These are phyloP conservation scores for Cichladusa arquata DNA, from an alignment of 2,113 vertebrate genomes.

Conservation along the genomic window DNA sequence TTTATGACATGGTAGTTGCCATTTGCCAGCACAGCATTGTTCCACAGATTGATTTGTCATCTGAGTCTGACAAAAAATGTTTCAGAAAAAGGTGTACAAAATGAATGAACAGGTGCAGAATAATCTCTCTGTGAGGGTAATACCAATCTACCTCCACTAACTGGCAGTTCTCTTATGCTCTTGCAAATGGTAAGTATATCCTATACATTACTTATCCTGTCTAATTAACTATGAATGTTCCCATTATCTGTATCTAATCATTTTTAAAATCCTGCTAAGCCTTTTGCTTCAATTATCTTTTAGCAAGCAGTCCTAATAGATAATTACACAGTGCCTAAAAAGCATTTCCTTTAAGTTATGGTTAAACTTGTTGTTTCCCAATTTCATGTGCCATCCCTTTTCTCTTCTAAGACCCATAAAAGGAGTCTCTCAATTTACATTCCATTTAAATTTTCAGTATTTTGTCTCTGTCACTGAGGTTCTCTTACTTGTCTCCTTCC, in stretches of 20 bases:
- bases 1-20: neutral
- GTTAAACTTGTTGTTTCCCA: neutral
- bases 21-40: neutral
- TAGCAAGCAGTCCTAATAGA: neutral
- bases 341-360: neutral
- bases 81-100: neutral
- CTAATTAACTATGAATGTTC: slow-evolving; percentile 12
- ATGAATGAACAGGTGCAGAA: neutral
- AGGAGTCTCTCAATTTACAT: neutral
- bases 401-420: neutral
- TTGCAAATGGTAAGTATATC: neutral
- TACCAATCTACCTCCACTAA: neutral
- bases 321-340: neutral
- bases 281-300: neutral
- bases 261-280: slow-evolving; percentile 20
- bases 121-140: neutral
- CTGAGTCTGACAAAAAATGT: neutral
- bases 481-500: neutral
- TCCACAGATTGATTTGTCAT: neutral
- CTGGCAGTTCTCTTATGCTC: neutral
- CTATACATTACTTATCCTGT: neutral
- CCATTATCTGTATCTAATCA: neutral
- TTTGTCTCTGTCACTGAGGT: neutral
- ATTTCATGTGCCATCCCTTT: neutral
- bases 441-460: neutral